phyloP scores from a whole-genome alignment of 2,888 invertebrate genomes.

The Eudemis profundana region DNA sequence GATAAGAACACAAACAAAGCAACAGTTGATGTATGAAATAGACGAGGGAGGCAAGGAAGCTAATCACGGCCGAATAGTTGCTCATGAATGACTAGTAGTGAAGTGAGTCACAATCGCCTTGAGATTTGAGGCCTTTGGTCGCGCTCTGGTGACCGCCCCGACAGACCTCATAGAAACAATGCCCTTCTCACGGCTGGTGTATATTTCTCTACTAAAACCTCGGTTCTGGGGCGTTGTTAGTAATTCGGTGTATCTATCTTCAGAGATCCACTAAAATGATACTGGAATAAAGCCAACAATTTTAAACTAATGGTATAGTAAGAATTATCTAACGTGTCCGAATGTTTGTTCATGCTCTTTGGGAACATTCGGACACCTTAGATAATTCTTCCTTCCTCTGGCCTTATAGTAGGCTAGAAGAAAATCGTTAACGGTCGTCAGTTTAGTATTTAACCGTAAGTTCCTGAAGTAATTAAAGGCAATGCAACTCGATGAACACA shows the following conservation, averaged over 20 bases:
- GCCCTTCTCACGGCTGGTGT: slow-evolving; percentile 66
- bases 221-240: slow-evolving; percentile 15
- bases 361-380: too few species aligned
- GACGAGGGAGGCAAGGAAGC: slow-evolving; percentile 13
- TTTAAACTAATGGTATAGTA: too few species aligned
- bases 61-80: slow-evolving; percentile 23
- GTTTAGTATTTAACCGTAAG: not conserved
- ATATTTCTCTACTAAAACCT: slow-evolving; percentile 60
- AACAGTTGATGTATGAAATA: slow-evolving; percentile 3
- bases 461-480: not conserved
- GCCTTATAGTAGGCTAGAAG: too few species aligned
- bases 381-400: too few species aligned
- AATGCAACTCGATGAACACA: too few species aligned
- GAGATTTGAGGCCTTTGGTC: slow-evolving; percentile 62
- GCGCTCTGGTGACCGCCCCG: slow-evolving; percentile 68
- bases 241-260: not conserved
- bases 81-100: slow-evolving; percentile 14
- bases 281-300: too few species aligned
- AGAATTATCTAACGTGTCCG: too few species aligned
- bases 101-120: slow-evolving; percentile 58
- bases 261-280: not conserved
- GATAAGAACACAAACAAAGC: slow-evolving; percentile 23
- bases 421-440: not conserved
- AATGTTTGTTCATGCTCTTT: too few species aligned
- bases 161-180: slow-evolving; percentile 68